Percentiles rank a stretch among this genome's conserved stretches.
Evolutionary conservation across 2,888 invertebrate species (phyloP).

Genomic region (Rapana venosa): DNA sequence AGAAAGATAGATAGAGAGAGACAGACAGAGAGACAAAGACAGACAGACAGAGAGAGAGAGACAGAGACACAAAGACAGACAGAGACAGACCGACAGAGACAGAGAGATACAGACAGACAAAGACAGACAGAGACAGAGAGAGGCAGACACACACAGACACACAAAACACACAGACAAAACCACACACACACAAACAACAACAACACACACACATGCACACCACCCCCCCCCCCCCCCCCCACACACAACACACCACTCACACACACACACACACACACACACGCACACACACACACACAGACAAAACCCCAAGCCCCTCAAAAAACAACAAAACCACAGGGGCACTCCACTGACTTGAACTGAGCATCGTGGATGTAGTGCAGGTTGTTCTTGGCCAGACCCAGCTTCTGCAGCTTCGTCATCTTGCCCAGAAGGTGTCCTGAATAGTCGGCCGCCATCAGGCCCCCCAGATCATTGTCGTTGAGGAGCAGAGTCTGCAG

Average conservation of each 20-base stretch:
- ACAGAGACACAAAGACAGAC: no score
- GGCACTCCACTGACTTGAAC: slow-evolving; percentile 59
- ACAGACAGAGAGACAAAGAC: no score
- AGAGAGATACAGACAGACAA: no score
- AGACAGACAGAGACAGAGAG: no score
- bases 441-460: slow-evolving; percentile 54
- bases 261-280: slow-evolving; percentile 27
- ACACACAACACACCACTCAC: neutral
- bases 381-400: slow-evolving; percentile 72
- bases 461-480: slow-evolving; percentile 58
- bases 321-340: no score
- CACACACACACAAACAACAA: no score
- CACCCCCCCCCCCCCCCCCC: neutral
- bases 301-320: neutral
- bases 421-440: slow-evolving; percentile 56
- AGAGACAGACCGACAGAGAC: no score
- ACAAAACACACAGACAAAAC: no score
- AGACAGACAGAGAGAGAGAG: no score
- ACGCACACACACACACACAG: slow-evolving; percentile 11
- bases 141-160: no score
- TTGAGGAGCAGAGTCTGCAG: slow-evolving; percentile 58
- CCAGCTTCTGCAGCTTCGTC: slow-evolving; percentile 60
- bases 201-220: no score
- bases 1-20: no score
- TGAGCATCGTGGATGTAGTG: slow-evolving; percentile 69